Percentiles rank a stretch among this genome's conserved stretches.
Evolutionary conservation across 2,797 vertebrate species (phyloP).

Genomic region (Agapornis canus): DNA sequence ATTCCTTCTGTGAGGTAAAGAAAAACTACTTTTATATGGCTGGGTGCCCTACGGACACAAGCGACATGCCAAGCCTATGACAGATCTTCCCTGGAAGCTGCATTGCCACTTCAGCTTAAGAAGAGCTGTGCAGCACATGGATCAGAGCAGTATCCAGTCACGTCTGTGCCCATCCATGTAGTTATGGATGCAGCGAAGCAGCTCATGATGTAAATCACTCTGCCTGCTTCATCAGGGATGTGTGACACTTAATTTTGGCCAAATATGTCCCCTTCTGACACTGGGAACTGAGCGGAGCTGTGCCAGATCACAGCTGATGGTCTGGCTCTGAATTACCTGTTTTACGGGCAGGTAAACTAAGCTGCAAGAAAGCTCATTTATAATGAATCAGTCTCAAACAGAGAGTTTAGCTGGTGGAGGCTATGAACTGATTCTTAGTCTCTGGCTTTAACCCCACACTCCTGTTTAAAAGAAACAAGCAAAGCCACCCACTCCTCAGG

Average conservation of each 20-base stretch:
- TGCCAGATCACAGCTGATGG: not conserved
- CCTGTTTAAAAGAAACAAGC: not conserved
- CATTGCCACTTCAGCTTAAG: not conserved
- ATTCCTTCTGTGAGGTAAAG: not conserved
- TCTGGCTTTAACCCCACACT: not conserved
- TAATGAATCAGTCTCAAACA: not conserved
- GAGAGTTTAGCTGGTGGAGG: not conserved
- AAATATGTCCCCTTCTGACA: not conserved
- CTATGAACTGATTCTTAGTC: not conserved
- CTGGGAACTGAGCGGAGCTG: not conserved
- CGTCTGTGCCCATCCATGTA: accelerated
- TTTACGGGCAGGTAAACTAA: not conserved
- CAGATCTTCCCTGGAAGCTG: not conserved
- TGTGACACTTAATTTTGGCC: not conserved
- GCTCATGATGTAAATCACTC: not conserved
- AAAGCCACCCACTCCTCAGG: not conserved
- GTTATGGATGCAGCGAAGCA: not conserved
- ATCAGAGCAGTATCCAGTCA: not conserved
- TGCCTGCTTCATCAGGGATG: not conserved
- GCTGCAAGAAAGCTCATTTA: slow-evolving; percentile 29
- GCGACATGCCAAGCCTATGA: not conserved
- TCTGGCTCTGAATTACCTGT: slow-evolving; percentile 23
- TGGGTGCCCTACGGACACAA: not conserved
- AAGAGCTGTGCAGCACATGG: not conserved
- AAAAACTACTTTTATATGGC: not conserved